Evolutionary conservation across 2,888 invertebrate species (phyloP).

Genomic region (Smittia sp.): DNA sequence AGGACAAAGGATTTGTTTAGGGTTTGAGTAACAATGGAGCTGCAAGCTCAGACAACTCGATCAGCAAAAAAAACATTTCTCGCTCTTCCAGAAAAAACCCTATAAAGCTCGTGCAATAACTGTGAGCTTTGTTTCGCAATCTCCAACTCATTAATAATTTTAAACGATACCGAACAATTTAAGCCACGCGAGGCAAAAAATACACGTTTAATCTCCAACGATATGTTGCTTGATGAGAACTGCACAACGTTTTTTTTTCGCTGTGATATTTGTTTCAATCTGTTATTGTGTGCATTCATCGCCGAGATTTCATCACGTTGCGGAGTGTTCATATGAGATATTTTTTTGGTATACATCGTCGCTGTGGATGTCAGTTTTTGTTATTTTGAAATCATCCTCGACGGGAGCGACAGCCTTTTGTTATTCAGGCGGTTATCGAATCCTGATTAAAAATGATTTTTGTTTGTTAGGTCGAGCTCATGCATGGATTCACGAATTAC

Average conservation of each 20-base stretch:
- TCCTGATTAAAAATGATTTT: not conserved
- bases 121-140: not conserved
- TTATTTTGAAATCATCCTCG: not conserved
- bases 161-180: constrained; percentile 4
- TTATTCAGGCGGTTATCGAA: not conserved
- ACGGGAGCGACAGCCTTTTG: not conserved
- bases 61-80: not conserved
- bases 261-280: not conserved
- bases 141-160: constrained; percentile 20
- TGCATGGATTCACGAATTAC: not conserved
- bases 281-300: not conserved
- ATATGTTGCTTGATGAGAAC: constrained; percentile 15
- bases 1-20: no score
- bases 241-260: constrained; percentile 11
- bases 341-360: not conserved
- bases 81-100: not conserved
- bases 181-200: not conserved
- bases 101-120: not conserved
- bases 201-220: constrained; percentile 6
- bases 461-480: not conserved
- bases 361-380: not conserved
- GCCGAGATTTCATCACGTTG: constrained; percentile 24
- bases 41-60: no score
- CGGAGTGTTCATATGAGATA: not conserved
- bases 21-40: no score